Evolutionary conservation across 2,113 vertebrate genomes (phyloP), one percentile per base, ranked within the genome.

Genomic region (Eolophus roseicapilla): DNA sequence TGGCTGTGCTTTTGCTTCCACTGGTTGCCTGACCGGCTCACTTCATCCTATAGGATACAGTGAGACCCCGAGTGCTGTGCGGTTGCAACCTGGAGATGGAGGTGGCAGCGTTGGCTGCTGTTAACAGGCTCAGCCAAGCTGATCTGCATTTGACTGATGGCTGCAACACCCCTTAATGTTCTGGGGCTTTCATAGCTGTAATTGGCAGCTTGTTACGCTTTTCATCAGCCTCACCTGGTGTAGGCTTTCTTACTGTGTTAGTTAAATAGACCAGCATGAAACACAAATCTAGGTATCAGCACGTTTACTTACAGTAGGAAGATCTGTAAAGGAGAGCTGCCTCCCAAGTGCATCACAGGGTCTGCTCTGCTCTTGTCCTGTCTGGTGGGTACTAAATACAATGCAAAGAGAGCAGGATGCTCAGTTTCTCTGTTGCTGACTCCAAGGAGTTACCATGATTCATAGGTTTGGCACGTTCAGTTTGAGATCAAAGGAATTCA

Each of bases 271-370:
- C 3, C 52, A 59, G 88, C 16, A 3, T 11, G 44, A 18, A 20
- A 16, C 18, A 17, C 0, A 1, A 49, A n/a, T 50, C 43, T 33
- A 28, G 71, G 11, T 2, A 33, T 25, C 88, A 92, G 63, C 70
- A 4, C 0, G 1, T 75, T 68, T 35, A 18, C 35, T 37, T 9
- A 19, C 39, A n/a, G 37, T 55, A 20, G 82, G 60, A 63, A 39
- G 25, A 44, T 3, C 5, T 47, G 77, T 23, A 17, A 23, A 27
- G 57, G 43, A 33, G 25, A 83, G 41, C 65, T 10, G 62, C 65
- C 20, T 6, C 43, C 20, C 0, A 1, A 69, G 57, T 0, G 8
- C 25, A 5, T 3, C 1, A 1, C 52, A 7, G 57, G 52, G 3
- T 44, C 49, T 82, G 71, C 52, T 46, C 9, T 2, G 3, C 62